Evolutionary conservation across 2,888 invertebrate genomes (phyloP).

Genomic region (Nemurella pictetii): DNA sequence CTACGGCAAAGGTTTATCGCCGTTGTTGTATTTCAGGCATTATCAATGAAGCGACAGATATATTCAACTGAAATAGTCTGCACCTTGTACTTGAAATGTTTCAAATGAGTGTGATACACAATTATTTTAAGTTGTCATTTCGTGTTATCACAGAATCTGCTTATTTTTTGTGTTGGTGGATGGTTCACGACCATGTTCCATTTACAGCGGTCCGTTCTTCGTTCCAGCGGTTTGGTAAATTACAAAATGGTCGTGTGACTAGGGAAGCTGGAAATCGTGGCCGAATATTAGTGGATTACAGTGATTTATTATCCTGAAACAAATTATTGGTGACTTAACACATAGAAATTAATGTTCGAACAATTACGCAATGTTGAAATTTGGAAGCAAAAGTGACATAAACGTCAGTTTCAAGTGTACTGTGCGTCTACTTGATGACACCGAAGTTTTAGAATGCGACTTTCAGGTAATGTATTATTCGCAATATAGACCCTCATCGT

Average conservation of each 20-base stretch:
- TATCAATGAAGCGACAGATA: conserved; percentile 29
- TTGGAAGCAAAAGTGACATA: conserved; percentile 69
- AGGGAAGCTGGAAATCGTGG: conserved; percentile 1
- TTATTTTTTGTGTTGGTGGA: conserved; percentile 42
- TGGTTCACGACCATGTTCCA: conserved; percentile 40
- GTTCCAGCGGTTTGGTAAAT: not conserved
- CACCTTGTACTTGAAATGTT: conserved; percentile 35
- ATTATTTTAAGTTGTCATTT: conserved; percentile 41
- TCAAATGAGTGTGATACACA: conserved; percentile 33
- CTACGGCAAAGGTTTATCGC: conserved; percentile 24
- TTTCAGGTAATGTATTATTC: conserved; percentile 80
- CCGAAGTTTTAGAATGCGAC: conserved; percentile 89
- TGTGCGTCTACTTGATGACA: conserved; percentile 85
- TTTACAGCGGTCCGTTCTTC: conserved; percentile 36
- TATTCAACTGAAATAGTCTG: conserved; percentile 20
- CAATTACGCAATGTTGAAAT: conserved; percentile 58
- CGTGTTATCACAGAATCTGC: conserved; percentile 38
- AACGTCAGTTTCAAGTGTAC: conserved; percentile 83
- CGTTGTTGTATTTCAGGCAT: conserved; percentile 28
- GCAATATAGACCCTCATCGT: too few relatives aligned
- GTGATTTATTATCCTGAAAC: not conserved
- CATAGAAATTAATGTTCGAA: conserved; percentile 35
- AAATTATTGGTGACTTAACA: not conserved
- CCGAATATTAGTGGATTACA: not conserved
- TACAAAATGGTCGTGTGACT: conserved; percentile 22